Evolutionary conservation across 2,797 vertebrate genomes (phyloP).

Genomic region (Nasua narica): DNA sequence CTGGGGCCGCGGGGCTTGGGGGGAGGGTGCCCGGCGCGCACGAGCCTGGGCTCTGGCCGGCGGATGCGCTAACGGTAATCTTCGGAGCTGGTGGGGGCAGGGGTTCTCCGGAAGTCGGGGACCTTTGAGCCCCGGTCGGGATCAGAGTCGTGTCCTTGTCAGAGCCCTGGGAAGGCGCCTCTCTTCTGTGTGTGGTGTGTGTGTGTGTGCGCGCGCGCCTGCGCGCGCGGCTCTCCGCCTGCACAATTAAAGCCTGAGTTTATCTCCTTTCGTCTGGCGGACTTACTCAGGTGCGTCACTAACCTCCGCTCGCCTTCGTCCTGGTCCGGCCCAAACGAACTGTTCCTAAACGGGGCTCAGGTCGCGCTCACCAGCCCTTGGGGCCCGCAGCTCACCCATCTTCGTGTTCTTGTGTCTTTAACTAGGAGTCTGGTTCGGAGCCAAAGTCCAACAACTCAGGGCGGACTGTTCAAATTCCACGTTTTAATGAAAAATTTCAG

Average conservation of each 20-base stretch:
- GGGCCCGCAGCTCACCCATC: background rate
- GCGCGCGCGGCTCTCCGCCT: background rate
- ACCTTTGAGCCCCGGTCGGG: background rate
- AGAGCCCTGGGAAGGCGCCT: background rate
- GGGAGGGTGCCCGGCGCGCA: background rate
- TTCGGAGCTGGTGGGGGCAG: background rate
- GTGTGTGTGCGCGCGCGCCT: background rate
- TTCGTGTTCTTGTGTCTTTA: background rate
- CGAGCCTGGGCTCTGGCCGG: background rate
- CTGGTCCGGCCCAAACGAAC: background rate
- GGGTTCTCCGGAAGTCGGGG: background rate
- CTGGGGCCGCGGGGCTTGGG: background rate
- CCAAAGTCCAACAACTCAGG: background rate
- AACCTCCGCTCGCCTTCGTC: background rate
- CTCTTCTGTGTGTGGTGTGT: background rate
- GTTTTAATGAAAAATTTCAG: background rate
- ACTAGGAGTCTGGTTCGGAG: background rate
- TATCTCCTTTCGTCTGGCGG: background rate
- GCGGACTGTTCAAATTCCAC: background rate
- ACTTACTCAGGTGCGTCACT: conserved; percentile 58
- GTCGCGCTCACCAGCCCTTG: background rate
- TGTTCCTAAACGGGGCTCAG: background rate
- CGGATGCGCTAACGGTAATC: background rate
- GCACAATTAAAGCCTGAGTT: background rate
- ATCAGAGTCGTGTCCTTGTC: background rate